Evolutionary conservation across 2,797 vertebrate species (phyloP).

Genomic region (Spinibarbus caldwelli): DNA sequence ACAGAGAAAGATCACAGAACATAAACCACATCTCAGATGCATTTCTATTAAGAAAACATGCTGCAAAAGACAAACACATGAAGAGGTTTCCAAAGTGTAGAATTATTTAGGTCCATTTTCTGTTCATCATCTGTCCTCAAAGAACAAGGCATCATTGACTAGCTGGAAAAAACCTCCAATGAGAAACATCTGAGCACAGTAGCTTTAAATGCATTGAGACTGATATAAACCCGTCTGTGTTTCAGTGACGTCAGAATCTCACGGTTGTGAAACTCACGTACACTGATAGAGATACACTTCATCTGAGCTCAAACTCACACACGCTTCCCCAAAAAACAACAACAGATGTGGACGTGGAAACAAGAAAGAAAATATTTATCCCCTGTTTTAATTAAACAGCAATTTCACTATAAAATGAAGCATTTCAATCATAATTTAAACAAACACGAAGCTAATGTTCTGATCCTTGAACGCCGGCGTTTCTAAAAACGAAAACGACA

Average conservation of each 20-base stretch:
- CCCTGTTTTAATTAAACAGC: constrained; percentile 75
- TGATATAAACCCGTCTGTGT: not conserved
- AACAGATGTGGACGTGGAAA: constrained; percentile 63
- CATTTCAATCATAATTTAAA: constrained; percentile 75
- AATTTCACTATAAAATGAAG: constrained; percentile 76
- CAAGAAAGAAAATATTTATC: constrained; percentile 78
- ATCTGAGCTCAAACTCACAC: constrained; percentile 37
- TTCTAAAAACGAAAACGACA: constrained; percentile 61
- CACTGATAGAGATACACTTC: constrained; percentile 8
- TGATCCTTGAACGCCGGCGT: constrained; percentile 52
- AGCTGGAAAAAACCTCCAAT: not conserved
- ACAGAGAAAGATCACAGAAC: not conserved
- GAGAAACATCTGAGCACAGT: not conserved
- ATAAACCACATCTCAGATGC: not conserved
- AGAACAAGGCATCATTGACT: not conserved
- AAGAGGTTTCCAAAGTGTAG: not conserved
- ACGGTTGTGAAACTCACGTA: too few species aligned
- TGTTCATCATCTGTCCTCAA: not conserved
- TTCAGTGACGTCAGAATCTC: constrained; percentile 7
- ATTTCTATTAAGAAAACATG: not conserved
- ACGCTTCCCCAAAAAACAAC: constrained; percentile 66
- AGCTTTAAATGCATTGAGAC: not conserved
- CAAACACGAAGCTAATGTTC: constrained; percentile 56
- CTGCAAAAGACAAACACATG: not conserved
- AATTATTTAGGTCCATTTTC: not conserved